Evolutionary conservation across 1,140 invertebrate genomes (phyloP).

Genomic region (Tyrophagus putrescentiae): DNA sequence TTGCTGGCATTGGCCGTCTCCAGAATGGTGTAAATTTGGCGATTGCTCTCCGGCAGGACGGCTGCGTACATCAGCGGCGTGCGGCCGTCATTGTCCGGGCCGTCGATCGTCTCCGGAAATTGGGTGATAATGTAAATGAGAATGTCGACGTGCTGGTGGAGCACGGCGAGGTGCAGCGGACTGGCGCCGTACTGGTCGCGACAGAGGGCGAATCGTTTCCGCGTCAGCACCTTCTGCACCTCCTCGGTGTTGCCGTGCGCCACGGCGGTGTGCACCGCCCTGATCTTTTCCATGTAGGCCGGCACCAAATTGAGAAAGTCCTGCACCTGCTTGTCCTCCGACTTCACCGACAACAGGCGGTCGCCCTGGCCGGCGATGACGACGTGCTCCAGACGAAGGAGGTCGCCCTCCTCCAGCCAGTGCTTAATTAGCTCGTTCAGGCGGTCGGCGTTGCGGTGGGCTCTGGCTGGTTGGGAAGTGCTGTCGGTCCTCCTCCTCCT

Average conservation of each 20-base stretch:
- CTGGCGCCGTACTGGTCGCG: conserved; percentile 71
- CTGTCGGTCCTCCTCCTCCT: not conserved
- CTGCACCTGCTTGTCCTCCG: conserved; percentile 46
- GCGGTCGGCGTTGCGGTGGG: conserved; percentile 18
- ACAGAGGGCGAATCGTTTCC: conserved; percentile 76
- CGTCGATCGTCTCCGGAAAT: conserved; percentile 43
- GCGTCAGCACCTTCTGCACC: conserved; percentile 65
- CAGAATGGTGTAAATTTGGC: conserved; percentile 64
- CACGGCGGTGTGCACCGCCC: conserved; percentile 17
- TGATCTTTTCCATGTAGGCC: conserved; percentile 48
- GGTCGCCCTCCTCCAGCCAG: conserved; percentile 29
- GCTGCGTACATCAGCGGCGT: conserved; percentile 80
- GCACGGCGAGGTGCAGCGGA: conserved; percentile 75
- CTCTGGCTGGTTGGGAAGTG: not conserved
- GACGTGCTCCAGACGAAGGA: conserved; percentile 29
- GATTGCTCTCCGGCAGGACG: conserved; percentile 60
- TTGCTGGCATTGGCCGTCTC: conserved; percentile 67
- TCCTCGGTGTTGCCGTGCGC: conserved; percentile 63
- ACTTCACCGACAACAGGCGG: conserved; percentile 29
- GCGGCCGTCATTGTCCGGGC: conserved; percentile 63
- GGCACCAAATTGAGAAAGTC: conserved; percentile 51
- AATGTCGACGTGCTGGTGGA: conserved; percentile 85
- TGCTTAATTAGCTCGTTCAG: conserved; percentile 28
- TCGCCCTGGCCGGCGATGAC: conserved; percentile 30
- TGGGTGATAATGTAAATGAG: conserved; percentile 38